These are phyloP conservation scores for Picathartes gymnocephalus DNA, from an alignment of 2,113 vertebrate genomes.

Conservation along the genomic window DNA sequence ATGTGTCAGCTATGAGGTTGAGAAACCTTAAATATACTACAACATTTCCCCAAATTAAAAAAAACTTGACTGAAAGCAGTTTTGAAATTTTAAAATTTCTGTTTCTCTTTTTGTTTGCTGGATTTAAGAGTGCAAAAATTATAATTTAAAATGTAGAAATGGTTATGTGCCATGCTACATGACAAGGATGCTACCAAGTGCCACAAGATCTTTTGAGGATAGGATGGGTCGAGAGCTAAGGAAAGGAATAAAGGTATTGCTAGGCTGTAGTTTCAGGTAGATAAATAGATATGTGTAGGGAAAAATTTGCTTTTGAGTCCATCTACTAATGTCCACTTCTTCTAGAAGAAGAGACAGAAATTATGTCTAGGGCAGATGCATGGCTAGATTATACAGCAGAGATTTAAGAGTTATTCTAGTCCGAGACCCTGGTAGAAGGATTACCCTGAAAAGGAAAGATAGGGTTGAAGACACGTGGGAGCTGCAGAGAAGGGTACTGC, in stretches of 20 bases:
- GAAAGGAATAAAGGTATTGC: neutral
- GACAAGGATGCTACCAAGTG: neutral
- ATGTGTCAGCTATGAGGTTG: neutral
- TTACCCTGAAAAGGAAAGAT: neutral
- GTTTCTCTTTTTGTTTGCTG: neutral
- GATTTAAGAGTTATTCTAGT: neutral
- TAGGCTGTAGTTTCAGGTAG: neutral
- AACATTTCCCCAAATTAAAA: neutral
- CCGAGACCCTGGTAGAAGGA: neutral
- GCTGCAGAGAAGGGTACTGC: neutral
- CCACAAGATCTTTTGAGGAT: neutral
- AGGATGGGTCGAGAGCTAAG: neutral
- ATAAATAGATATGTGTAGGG: neutral
- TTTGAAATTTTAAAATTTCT: neutral
- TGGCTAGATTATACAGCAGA: neutral
- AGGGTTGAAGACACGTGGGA: accelerated
- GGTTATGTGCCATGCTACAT: accelerated
- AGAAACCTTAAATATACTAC: neutral
- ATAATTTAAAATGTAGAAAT: neutral
- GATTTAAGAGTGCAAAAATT: neutral
- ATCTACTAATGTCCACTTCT: neutral
- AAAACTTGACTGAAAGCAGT: neutral
- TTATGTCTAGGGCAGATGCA: neutral
- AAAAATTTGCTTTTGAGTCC: neutral
- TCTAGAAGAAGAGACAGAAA: neutral